Evolutionary conservation across 2,888 invertebrate genomes (phyloP), one percentile per base, ranked within the genome.

Genomic region (Lochmaea capreae): DNA sequence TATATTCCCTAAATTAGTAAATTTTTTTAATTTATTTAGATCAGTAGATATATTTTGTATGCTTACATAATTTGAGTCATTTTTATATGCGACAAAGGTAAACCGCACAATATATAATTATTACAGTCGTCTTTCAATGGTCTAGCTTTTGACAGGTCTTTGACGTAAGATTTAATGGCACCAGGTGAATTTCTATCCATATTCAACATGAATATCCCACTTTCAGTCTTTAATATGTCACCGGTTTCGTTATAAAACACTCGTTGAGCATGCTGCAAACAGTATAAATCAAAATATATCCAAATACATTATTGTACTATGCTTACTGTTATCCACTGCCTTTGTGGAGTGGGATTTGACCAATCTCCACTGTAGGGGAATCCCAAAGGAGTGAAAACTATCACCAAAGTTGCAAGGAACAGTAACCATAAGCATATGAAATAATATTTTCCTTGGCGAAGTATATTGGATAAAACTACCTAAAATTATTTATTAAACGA

Each of bases 351-450:
- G 4, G 92, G 92, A 49, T 88, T 85, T 6, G 85, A 79, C 3
- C 86, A 83, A 82, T 91, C 88, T 22, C 90, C 90, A 79, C 90
- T 90, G 87, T 94, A 95, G 0, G 95, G 93, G 85, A 92, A 92
- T 59, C 93, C 93, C 71, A 93, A 86, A 66, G 91, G 90, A 49
- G 93, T 92, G 70, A 91, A 87, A 74, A 90, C 85, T 57, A 92
- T 86, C 84, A 89, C 85, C 49, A 90, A 74, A 59, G 81, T 81
- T 63, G 80, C 65, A 42, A 83, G 14, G 78, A 85, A 86, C 14
- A 83, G 61, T 1, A 67, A 66, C 12, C 77, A 76, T 63, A 86
- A 72, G 39, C 78, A 75, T 6, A 77, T 67, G 14, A 84, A 74
- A 9, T 84, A 78, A 67, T 81, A 80, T 67, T 77, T 78, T 18